phyloP scores from a whole-genome alignment of 2,113 vertebrate genomes.

The Pipra filicauda region DNA sequence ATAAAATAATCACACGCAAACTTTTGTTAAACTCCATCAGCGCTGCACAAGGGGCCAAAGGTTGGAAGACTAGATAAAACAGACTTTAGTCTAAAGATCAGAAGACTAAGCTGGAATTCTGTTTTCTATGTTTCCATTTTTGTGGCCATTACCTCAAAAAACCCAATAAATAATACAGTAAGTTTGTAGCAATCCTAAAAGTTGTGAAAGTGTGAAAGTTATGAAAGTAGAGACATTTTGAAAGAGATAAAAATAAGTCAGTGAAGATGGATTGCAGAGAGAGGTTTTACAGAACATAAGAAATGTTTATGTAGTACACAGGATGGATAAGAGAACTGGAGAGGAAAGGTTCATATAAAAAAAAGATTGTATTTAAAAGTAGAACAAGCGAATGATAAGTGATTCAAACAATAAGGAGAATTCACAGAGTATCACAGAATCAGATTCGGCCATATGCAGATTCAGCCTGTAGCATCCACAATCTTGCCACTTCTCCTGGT shows the following conservation, averaged over 20 bases:
- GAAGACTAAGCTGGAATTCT: background rate
- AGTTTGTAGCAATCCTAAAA: background rate
- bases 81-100: background rate
- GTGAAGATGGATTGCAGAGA: background rate
- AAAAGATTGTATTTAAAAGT: background rate
- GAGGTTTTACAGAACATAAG: background rate
- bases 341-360: background rate
- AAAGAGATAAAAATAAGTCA: background rate
- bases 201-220: background rate
- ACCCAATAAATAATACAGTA: background rate
- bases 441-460: background rate
- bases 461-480: background rate
- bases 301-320: background rate
- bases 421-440: background rate
- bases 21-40: background rate
- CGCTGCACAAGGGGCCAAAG: rapidly evolving
- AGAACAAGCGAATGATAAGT: background rate
- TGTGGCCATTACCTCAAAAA: background rate
- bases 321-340: background rate
- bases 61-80: background rate
- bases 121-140: background rate
- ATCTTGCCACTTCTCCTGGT: background rate
- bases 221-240: background rate
- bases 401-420: background rate
- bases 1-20: background rate